phyloP scores from a whole-genome alignment of 1,140 invertebrate species.

The Drosophila sulfurigaster region DNA sequence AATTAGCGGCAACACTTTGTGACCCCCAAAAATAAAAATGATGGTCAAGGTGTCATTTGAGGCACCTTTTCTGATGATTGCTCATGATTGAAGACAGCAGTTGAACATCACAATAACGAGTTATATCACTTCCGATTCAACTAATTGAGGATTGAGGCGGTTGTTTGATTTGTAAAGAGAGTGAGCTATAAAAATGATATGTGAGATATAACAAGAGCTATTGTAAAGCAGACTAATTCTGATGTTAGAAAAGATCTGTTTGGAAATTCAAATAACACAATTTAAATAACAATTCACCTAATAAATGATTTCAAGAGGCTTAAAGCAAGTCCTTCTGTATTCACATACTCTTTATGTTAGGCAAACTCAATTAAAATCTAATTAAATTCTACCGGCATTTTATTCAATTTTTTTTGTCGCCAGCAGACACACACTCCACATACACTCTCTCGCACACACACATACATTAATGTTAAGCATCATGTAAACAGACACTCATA shows the following conservation, averaged over 20 bases:
- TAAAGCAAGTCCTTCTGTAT: neutral
- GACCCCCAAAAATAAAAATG: neutral
- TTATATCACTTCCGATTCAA: constrained; percentile 70
- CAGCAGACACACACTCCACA: constrained; percentile 11
- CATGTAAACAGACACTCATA: constrained; percentile 79
- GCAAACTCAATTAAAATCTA: constrained; percentile 79
- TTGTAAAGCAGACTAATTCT: neutral
- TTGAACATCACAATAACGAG: constrained; percentile 5
- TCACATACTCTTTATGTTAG: constrained; percentile 22
- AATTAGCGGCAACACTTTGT: constrained; percentile 57
- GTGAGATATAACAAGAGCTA: neutral
- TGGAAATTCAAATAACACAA: too few species aligned
- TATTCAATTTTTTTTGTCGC: constrained; percentile 66
- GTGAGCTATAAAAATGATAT: neutral
- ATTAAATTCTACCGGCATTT: constrained; percentile 81
- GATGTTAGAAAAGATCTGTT: neutral
- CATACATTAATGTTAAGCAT: constrained; percentile 57
- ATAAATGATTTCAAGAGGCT: neutral
- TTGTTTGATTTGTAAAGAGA: constrained; percentile 11
- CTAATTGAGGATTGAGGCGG: constrained; percentile 50
- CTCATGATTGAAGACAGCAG: constrained; percentile 46
- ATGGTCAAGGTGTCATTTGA: constrained; percentile 67
- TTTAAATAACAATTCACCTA: constrained; percentile 1
- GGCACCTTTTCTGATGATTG: constrained; percentile 76
- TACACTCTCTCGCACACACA: constrained; percentile 23